Evolutionary conservation across 2,888 invertebrate species (phyloP), one percentile per base, ranked within the genome.

Genomic region (Xestia rhomboidea): DNA sequence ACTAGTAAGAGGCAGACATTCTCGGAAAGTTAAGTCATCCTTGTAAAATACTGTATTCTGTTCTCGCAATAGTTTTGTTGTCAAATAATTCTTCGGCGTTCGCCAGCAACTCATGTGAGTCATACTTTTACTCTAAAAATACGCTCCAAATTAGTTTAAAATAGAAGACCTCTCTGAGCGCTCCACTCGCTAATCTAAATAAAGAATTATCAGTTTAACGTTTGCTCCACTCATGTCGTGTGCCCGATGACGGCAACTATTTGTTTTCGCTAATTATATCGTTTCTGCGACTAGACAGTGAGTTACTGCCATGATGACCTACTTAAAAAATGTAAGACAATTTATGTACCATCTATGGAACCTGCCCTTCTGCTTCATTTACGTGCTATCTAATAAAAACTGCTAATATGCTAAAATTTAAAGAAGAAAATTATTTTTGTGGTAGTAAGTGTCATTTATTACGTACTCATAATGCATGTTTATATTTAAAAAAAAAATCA

Each of bases 281-380:
- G 73, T 82, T 72, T 66, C 73, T 70, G 79, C 70, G 77, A 73
- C 21, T 51, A 60, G 72, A 75, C 78, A 76, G 83, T 79, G 83
- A 84, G 74, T 78, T 83, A 81, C 85, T 79, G 64, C 77, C 75
- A 94, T 93, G 94, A 90, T 94, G 91, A 93, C 92, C 87, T 93
- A 93, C 91, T 89, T 94, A 75, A 93, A 91, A 93, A 93, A 93
- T 87, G 94, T 94, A 92, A 93, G 93, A 91, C 27, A 76, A 76
- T 88, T 85, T 77, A 77, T 83, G 64, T 86, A 60, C 77, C 79
- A 76, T 70, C 57, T 76, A 34, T 85, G 68, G 70, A 78, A 82
- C 62, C 62, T 54, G 51, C 41, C 27, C 62, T 78, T 68, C 57
- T 51, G 60, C 75, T 68, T 66, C 46, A 51, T 76, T 68, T 41